Evolutionary conservation across 1,140 invertebrate species (phyloP).

Genomic region (Brachionus angularis): DNA sequence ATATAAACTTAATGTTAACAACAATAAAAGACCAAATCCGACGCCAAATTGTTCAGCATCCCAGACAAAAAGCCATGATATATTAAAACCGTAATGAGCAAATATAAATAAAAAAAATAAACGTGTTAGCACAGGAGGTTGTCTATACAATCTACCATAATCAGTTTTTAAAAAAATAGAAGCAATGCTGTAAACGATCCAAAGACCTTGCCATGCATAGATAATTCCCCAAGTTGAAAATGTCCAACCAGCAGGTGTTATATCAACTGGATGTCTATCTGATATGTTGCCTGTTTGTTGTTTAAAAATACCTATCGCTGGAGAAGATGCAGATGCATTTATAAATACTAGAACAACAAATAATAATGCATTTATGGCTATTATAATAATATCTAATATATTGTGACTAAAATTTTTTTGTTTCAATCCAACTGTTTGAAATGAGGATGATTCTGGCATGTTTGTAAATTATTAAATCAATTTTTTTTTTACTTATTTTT

Average conservation of each 20-base stretch:
- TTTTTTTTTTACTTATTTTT: neutral
- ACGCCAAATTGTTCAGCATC: constrained; percentile 45
- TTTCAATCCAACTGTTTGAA: neutral
- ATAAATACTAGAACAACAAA: constrained; percentile 8
- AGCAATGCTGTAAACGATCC: constrained; percentile 49
- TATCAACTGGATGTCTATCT: constrained; percentile 47
- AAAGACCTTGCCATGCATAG: constrained; percentile 51
- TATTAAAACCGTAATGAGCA: constrained; percentile 47
- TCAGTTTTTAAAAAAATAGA: constrained; percentile 47
- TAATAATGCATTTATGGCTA: neutral
- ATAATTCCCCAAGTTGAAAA: constrained; percentile 54
- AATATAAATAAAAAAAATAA: constrained; percentile 47
- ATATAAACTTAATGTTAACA: constrained; percentile 24
- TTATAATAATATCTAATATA: neutral
- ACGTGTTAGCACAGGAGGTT: constrained; percentile 47
- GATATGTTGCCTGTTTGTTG: constrained; percentile 49
- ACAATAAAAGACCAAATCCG: constrained; percentile 38
- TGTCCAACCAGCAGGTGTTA: constrained; percentile 53
- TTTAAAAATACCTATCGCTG: constrained; percentile 48
- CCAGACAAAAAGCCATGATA: constrained; percentile 52
- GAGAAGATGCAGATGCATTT: constrained; percentile 21
- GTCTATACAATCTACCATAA: constrained; percentile 45
- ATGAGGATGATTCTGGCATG: constrained; percentile 10
- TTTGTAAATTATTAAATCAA: neutral
- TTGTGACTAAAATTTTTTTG: neutral